Evolutionary conservation across 2,797 vertebrate species (phyloP).

Genomic region (Coracias cyanogaster): DNA sequence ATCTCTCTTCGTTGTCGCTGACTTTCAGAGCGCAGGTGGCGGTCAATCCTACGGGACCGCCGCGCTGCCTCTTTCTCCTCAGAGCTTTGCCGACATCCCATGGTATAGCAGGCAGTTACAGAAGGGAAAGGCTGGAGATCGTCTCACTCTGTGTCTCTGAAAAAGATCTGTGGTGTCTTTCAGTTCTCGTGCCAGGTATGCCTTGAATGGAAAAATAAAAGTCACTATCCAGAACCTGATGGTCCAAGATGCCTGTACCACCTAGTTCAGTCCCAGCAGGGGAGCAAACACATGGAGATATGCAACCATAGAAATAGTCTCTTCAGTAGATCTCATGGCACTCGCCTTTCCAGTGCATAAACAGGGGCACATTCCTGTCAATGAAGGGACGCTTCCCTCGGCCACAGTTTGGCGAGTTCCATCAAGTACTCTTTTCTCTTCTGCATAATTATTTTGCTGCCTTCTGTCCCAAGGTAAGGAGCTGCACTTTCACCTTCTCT

Average conservation of each 20-base stretch:
- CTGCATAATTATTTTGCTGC: conserved; percentile 71
- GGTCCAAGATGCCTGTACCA: conserved; percentile 10
- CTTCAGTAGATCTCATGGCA: conserved; percentile 76
- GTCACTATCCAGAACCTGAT: background rate
- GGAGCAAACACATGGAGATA: conserved; percentile 10
- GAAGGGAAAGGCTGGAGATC: conserved; percentile 29
- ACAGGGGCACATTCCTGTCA: conserved; percentile 72
- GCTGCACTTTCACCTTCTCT: conserved; percentile 7
- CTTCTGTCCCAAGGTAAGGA: conserved; percentile 63
- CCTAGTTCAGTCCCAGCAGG: conserved; percentile 53
- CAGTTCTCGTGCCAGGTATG: background rate
- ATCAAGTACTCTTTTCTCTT: conserved; percentile 42
- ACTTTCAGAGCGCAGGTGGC: conserved; percentile 98
- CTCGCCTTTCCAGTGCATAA: conserved; percentile 43
- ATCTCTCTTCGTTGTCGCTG: conserved; percentile 97
- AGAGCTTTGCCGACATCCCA: conserved; percentile 99
- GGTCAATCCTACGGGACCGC: conserved; percentile 96
- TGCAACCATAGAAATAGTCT: conserved; percentile 66
- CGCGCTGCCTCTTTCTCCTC: conserved; percentile 99
- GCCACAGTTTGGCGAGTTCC: conserved; percentile 38
- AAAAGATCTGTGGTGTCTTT: background rate
- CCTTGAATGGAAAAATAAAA: background rate
- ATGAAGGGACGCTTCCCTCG: conserved; percentile 52
- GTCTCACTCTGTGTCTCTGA: background rate
- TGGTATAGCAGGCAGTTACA: conserved; percentile 85